These are phyloP conservation scores for Diphyllodes magnificus DNA, from an alignment of 2,113 vertebrate species.

Conservation along the genomic window DNA sequence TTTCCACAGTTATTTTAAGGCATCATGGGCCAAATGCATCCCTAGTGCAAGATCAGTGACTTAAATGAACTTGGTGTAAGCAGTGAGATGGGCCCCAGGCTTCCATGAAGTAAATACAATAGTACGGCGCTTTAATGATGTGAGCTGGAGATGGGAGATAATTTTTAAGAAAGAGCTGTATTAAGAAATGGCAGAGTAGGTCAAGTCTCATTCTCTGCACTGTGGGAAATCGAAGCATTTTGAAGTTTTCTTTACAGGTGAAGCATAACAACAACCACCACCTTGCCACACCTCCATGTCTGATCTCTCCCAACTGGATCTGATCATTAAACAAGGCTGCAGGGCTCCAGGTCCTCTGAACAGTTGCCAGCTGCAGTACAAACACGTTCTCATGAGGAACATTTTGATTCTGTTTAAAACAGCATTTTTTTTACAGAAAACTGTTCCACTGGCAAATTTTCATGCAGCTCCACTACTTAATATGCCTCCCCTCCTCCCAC, in stretches of 20 bases:
- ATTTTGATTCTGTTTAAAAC: constrained; percentile 12
- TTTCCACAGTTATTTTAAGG: neutral
- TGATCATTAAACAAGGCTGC: constrained; percentile 11
- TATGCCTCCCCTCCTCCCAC: neutral
- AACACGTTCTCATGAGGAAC: neutral
- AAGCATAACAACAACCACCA: neutral
- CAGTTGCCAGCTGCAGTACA: neutral
- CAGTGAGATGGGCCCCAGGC: neutral
- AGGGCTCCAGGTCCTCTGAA: constrained; percentile 40
- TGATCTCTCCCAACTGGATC: constrained; percentile 19
- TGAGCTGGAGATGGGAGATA: neutral
- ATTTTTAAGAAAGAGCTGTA: neutral
- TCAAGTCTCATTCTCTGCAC: neutral
- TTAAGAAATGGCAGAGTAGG: neutral
- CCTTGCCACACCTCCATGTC: constrained; percentile 8
- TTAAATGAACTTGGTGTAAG: neutral
- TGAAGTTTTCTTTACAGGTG: neutral
- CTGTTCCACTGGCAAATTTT: neutral
- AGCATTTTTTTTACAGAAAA: neutral
- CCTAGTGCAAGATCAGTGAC: neutral
- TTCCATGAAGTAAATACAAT: neutral
- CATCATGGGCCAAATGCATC: neutral
- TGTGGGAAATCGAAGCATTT: neutral
- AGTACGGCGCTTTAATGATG: neutral
- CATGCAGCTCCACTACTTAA: neutral